Evolutionary conservation across 2,113 vertebrate genomes (phyloP).

Genomic region (Vombatus ursinus): DNA sequence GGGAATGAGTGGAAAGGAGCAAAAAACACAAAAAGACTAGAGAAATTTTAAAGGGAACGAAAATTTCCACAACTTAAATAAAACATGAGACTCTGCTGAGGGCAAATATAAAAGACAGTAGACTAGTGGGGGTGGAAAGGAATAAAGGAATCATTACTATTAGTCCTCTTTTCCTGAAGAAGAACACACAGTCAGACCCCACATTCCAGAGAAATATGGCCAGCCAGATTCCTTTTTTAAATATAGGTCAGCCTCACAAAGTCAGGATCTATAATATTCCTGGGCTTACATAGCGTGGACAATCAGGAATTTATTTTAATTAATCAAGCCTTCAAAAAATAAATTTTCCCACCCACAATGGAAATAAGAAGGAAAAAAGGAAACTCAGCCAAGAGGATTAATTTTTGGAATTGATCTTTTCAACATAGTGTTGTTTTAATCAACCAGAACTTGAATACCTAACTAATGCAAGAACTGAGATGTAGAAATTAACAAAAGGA

Average conservation of each 20-base stretch:
- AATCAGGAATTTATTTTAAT: constrained; percentile 71
- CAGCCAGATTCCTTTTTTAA: constrained; percentile 61
- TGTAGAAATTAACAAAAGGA: constrained; percentile 70
- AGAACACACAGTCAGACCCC: constrained; percentile 68
- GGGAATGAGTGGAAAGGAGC: constrained; percentile 47
- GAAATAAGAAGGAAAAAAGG: constrained; percentile 30
- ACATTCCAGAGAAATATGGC: constrained; percentile 71
- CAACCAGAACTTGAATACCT: constrained; percentile 54
- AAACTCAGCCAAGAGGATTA: constrained; percentile 60
- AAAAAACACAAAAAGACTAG: neutral
- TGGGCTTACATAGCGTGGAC: constrained; percentile 64
- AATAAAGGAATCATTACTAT: constrained; percentile 50
- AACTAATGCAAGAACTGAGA: constrained; percentile 72
- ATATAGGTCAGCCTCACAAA: constrained; percentile 77
- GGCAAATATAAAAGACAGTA: constrained; percentile 56
- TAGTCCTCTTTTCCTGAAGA: constrained; percentile 57
- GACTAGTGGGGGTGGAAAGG: constrained; percentile 60
- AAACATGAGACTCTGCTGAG: constrained; percentile 50
- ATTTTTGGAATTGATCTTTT: neutral
- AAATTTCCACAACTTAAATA: neutral
- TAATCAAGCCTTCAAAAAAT: constrained; percentile 73
- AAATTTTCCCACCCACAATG: constrained; percentile 60
- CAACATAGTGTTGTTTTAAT: neutral
- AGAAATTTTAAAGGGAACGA: neutral
- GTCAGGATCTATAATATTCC: constrained; percentile 69